Conservation (phyloP, 2,888 invertebrate species). For the Amphipyra tragopoginis region DNA sequence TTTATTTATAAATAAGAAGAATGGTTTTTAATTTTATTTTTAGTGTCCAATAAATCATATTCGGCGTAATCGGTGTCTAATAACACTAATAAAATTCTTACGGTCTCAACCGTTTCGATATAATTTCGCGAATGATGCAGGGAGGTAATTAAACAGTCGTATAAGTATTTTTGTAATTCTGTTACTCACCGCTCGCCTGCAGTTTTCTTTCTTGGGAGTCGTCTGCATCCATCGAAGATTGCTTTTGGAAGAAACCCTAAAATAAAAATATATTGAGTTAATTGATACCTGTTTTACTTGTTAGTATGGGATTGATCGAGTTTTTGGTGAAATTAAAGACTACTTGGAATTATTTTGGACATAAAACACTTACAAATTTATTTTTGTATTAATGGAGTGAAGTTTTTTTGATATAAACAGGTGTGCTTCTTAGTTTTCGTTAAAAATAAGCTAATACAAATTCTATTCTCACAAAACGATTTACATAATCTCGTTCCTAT, state of each 20-base stretch:
- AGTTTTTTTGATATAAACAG: no score
- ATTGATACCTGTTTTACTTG: conserved; percentile 43
- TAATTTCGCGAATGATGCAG: conserved; percentile 35
- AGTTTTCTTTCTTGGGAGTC: conserved; percentile 87
- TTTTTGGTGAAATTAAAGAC: conserved; percentile 18
- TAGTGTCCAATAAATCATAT: conserved; percentile 50
- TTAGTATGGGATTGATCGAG: conserved; percentile 24
- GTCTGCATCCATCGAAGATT: conserved; percentile 83
- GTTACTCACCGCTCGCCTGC: conserved; percentile 84
- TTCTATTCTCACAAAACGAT: conserved; percentile 35
- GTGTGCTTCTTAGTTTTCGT: background rate
- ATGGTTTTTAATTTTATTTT: conserved; percentile 32
- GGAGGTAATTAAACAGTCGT: conserved; percentile 33
- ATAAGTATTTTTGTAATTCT: conserved; percentile 18
- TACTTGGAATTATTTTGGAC: background rate
- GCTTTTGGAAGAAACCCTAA: conserved; percentile 87
- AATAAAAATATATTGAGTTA: conserved; percentile 45
- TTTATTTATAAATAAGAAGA: conserved; percentile 37
- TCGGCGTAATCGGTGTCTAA: conserved; percentile 38
- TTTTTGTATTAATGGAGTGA: no score
- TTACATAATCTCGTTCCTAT: conserved; percentile 55
- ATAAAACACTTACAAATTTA: no score
- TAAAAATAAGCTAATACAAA: no score
- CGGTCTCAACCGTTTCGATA: conserved; percentile 34
- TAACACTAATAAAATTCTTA: conserved; percentile 51